Conservation (phyloP, 92 coral and sea anemone genomes). For the Zoanthus sociatus region DNA sequence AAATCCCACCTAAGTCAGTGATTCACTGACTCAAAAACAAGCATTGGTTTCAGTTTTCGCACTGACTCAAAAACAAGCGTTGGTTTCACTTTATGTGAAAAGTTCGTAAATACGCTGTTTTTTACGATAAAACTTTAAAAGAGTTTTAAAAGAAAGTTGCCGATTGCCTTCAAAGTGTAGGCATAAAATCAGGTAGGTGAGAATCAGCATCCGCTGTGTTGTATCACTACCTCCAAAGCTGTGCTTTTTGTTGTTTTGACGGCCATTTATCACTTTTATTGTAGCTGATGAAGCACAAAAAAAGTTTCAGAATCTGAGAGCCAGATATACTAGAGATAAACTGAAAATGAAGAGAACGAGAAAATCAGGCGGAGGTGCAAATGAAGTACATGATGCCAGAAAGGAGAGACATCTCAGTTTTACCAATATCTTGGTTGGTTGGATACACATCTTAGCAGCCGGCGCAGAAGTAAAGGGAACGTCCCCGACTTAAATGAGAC, state of each 20-base stretch:
- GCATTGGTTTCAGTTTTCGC: too few relatives aligned
- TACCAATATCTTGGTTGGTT: conserved; percentile 56
- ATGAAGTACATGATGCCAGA: conserved; percentile 46
- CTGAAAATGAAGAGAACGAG: conserved; percentile 2
- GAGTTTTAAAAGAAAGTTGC: background rate
- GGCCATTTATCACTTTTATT: background rate
- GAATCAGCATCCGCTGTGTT: background rate
- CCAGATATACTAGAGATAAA: conserved; percentile 35
- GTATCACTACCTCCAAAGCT: background rate
- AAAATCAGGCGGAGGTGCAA: conserved; percentile 40
- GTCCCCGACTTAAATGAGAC: conserved; percentile 12
- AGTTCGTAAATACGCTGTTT: too few relatives aligned
- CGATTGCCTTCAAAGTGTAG: background rate
- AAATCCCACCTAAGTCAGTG: too few relatives aligned
- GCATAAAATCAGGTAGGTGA: conserved; percentile 38
- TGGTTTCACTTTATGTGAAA: too few relatives aligned
- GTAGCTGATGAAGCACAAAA: conserved; percentile 25
- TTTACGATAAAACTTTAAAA: too few relatives aligned
- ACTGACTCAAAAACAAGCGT: too few relatives aligned
- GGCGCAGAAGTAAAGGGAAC: conserved; percentile 35
- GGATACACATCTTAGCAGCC: conserved; percentile 31
- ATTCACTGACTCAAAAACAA: too few relatives aligned
- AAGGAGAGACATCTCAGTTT: conserved; percentile 48
- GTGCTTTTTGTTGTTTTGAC: background rate
- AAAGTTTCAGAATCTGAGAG: conserved; percentile 17